Base-by-base conservation (phyloP, 2,888 invertebrate species). In the Nowickia ferox region DNA sequence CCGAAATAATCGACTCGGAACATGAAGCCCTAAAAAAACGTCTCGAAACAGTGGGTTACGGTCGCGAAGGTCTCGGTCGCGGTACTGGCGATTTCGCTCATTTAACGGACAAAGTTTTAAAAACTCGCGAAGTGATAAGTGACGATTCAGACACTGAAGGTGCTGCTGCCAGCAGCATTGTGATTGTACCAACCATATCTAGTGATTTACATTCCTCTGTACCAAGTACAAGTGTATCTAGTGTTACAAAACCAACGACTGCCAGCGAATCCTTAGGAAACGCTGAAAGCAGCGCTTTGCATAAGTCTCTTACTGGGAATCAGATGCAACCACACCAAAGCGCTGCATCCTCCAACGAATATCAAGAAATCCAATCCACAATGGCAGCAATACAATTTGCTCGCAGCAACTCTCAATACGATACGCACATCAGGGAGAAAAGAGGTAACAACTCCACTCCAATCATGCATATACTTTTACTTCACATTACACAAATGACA, bases 391-490 rank as follows among this genome's bases (percentile, higher is more conserved):
- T 95, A 93, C 96, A 96, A 88, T 96, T 95, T 90, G 94, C 95
- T 87, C 94, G 96, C 91, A 96, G 96, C 93, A 96, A 96, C 92
- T 96, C 96, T 90, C 96, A 97, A 93, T 97, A 96, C 93, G 97
- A 97, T 93, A 95, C 96, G 78, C 97, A 97, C 93, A 97, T 97
- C 92, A 96, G 95, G 89, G 95, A 96, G 93, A 96, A 96, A 91
- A 95, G 96, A 96, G 97, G 97, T 97, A 95, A 94, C 40, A 75
- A 65, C 19, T 61, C 51, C 19, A 61, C 2, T n/a, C n/a, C 22
- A 30, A 6, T 8, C 2, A 30, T 57, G 1, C 53, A 53, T 53
- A 10, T 9, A 61, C 40, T 9, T n/a, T 0, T 38, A 30, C 5
- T 81, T 44, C 15, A 22, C 13, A 44, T 17, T 46, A 66, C 48